Conservation (phyloP, 2,113 vertebrate species). For the Cyprinus carpio region DNA sequence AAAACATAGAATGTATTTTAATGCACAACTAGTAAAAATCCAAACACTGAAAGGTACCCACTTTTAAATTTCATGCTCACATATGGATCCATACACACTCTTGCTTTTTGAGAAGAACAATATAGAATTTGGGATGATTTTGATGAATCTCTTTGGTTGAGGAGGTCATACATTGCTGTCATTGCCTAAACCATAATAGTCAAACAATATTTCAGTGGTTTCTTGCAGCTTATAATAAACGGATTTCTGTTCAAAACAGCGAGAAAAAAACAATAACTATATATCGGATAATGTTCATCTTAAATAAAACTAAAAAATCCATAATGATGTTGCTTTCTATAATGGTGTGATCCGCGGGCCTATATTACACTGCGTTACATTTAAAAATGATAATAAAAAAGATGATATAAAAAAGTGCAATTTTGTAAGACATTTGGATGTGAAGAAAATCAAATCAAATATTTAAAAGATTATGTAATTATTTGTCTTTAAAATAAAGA, state of each 20-base stretch:
- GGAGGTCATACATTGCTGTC: constrained; percentile 59
- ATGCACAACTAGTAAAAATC: neutral
- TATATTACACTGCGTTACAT: neutral
- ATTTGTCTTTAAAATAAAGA: neutral
- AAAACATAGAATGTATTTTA: neutral
- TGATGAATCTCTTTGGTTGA: constrained; percentile 58
- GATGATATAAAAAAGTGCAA: neutral
- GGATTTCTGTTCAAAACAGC: constrained; percentile 7
- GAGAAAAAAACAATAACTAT: neutral
- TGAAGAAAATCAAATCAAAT: neutral
- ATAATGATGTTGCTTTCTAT: neutral
- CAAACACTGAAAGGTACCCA: neutral
- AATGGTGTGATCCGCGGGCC: neutral
- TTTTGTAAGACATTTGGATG: neutral
- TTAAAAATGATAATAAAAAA: too few relatives aligned
- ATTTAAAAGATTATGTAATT: neutral
- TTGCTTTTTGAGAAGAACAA: constrained; percentile 20
- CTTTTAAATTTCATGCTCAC: neutral
- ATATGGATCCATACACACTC: neutral
- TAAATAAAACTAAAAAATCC: neutral
- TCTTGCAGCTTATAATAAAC: constrained; percentile 40
- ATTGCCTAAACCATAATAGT: constrained; percentile 51
- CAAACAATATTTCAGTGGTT: constrained; percentile 54
- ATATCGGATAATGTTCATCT: neutral
- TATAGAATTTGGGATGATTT: constrained; percentile 54